These are phyloP conservation scores for Callipepla californica DNA, from an alignment of 2,113 vertebrate genomes.

Conservation along the genomic window DNA sequence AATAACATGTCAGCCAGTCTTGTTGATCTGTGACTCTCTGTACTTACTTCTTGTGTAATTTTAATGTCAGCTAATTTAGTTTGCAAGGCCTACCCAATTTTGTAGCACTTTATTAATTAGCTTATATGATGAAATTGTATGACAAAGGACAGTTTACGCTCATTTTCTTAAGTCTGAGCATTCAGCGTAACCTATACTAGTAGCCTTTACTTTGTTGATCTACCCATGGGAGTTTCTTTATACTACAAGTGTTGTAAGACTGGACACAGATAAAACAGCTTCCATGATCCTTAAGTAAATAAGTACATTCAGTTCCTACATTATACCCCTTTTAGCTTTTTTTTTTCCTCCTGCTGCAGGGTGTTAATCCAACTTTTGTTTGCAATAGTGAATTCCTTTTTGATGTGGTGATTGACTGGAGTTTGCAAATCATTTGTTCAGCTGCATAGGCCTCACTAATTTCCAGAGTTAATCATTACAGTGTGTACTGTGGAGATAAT, in stretches of 20 bases:
- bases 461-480: slow-evolving; percentile 38
- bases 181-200: background rate
- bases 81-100: background rate
- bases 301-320: slow-evolving; percentile 2
- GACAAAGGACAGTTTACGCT: background rate
- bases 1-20: background rate
- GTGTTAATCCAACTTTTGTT: slow-evolving; percentile 28
- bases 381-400: slow-evolving; percentile 24
- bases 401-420: slow-evolving; percentile 32
- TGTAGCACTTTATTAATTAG: background rate
- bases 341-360: background rate
- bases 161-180: background rate
- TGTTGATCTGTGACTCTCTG: background rate
- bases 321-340: slow-evolving; percentile 9
- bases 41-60: background rate
- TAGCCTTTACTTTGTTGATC: background rate
- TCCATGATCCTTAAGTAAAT: slow-evolving; percentile 19
- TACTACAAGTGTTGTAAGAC: background rate
- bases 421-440: slow-evolving; percentile 40
- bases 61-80: background rate
- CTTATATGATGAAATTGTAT: background rate
- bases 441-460: slow-evolving; percentile 41
- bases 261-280: slow-evolving; percentile 5
- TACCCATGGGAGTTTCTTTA: background rate
- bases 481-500: slow-evolving; percentile 45